phyloP scores from a whole-genome alignment of 2,888 invertebrate genomes.

The Drosophila atripex region DNA sequence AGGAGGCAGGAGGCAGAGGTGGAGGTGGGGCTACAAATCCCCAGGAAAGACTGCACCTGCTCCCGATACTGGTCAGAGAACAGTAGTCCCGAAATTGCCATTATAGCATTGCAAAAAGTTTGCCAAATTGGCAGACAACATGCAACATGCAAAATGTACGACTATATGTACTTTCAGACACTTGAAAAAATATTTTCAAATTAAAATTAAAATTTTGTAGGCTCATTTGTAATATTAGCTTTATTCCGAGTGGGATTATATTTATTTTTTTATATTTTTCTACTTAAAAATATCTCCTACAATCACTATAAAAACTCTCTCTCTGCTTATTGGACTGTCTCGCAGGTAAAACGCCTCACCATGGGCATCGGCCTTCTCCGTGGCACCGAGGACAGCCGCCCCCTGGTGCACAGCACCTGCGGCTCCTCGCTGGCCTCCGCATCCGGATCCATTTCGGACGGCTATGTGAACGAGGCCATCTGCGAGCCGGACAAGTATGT shows the following conservation, averaged over 20 bases:
- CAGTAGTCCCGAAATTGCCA: conserved; percentile 51
- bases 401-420: conserved; percentile 88
- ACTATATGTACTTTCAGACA: conserved; percentile 1
- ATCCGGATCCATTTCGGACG: conserved; percentile 86
- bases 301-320: neutral
- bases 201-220: neutral
- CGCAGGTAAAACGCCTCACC: conserved; percentile 88
- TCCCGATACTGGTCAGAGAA: conserved; percentile 33
- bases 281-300: neutral
- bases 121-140: conserved; percentile 59
- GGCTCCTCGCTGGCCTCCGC: conserved; percentile 86
- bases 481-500: conserved; percentile 87
- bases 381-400: conserved; percentile 89
- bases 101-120: conserved; percentile 62
- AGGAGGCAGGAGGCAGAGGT: neutral
- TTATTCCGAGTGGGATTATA: neutral
- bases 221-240: neutral
- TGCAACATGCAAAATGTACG: conserved; percentile 43
- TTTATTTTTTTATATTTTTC: neutral
- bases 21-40: conserved; percentile 24
- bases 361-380: conserved; percentile 91
- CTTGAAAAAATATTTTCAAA: neutral
- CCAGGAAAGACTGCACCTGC: conserved; percentile 36
- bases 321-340: conserved; percentile 1
- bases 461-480: conserved; percentile 92